phyloP scores from a whole-genome alignment of 1,140 invertebrate genomes.

The Musca domestica region DNA sequence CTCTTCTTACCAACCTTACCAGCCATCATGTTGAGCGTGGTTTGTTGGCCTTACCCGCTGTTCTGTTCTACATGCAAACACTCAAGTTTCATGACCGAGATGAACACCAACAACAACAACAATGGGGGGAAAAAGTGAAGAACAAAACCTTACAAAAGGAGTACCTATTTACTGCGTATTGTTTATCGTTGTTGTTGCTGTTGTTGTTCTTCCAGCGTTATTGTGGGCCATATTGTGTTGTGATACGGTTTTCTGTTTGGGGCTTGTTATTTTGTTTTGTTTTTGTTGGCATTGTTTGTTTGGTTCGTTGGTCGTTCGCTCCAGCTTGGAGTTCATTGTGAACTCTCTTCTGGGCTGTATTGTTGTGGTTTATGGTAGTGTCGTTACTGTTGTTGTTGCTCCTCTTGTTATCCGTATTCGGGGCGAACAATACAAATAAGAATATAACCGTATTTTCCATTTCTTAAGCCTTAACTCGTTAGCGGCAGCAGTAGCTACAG shows the following conservation, averaged over 20 bases:
- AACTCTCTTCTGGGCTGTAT: constrained; percentile 3
- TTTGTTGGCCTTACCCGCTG: no score
- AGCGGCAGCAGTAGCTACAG: not conserved
- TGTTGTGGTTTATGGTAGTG: constrained; percentile 22
- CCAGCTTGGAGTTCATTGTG: no score
- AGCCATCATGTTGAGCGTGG: no score
- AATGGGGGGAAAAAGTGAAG: not conserved
- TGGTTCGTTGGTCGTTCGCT: no score
- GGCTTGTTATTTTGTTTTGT: no score
- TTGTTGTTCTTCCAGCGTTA: not conserved
- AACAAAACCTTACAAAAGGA: no score
- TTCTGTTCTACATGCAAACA: not conserved
- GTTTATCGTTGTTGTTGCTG: no score
- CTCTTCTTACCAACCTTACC: no score
- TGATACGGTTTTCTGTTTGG: not conserved
- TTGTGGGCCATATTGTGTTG: not conserved
- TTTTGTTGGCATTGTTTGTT: constrained; percentile 1
- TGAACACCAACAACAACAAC: not conserved
- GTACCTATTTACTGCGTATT: no score
- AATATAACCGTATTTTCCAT: constrained; percentile 6
- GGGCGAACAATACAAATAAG: constrained; percentile 7
- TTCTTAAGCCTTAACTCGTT: constrained; percentile 18
- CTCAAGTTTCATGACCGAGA: constrained; percentile 20
- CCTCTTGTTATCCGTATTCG: constrained; percentile 22
- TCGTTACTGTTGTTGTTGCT: constrained; percentile 23